A percentile compares a stretch with the other conserved stretches of the same genome.
Evolutionary conservation across 2,888 invertebrate species (phyloP).

Genomic region (Pycnomerus fuliginosus): DNA sequence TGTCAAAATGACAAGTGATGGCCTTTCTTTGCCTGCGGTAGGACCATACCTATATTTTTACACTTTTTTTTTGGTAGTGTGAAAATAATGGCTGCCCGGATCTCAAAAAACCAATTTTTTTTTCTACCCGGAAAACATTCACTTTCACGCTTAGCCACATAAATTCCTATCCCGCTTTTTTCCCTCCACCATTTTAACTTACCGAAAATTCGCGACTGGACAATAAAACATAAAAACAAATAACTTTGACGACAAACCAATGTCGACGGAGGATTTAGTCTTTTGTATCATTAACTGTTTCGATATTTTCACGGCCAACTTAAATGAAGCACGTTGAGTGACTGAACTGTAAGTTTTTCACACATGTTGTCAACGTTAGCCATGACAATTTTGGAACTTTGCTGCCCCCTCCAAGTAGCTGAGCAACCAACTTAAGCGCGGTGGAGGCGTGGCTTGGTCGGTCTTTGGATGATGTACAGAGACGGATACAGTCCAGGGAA

Average conservation of each 20-base stretch:
- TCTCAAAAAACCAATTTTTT: no score
- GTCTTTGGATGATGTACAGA: neutral
- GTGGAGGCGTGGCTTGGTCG: constrained; percentile 15
- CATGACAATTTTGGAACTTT: constrained; percentile 33
- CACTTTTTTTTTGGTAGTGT: no score
- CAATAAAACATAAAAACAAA: no score
- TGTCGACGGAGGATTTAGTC: constrained; percentile 32
- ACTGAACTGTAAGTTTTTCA: constrained; percentile 48
- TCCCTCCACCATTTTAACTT: no score
- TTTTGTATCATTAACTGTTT: constrained; percentile 16
- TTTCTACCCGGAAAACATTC: no score
- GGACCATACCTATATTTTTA: no score
- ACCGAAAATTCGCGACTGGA: no score
- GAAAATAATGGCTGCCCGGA: no score
- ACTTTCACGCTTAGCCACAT: no score
- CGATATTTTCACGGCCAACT: constrained; percentile 38
- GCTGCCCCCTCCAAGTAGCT: constrained; percentile 27
- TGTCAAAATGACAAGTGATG: no score
- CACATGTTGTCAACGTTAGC: constrained; percentile 49
- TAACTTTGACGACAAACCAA: constrained; percentile 40
- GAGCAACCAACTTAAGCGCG: constrained; percentile 21
- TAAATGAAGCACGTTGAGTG: constrained; percentile 48
- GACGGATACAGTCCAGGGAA: neutral
- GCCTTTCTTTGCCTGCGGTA: no score
- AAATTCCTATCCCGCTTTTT: no score